Base-by-base conservation (phyloP, 2,113 vertebrate genomes). In the Mus pahari region DNA sequence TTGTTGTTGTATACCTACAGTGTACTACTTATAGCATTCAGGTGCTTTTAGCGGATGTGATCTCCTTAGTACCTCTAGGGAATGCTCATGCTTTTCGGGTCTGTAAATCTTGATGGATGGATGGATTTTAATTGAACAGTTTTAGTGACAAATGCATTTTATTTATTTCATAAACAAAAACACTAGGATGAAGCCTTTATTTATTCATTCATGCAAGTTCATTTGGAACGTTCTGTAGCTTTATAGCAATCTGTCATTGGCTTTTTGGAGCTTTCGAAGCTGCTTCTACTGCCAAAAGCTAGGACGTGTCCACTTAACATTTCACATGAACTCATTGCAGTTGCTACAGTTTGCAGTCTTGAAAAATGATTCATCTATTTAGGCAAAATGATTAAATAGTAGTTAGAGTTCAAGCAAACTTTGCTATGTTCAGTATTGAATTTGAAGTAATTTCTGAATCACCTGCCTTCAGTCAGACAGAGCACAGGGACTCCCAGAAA, bases 1-100 rank as follows among this genome's bases (percentile, higher is more conserved):
- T 26, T 33, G 39, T 50, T 64, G 36, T 26, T 53, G 26, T 19
- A 31, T 22, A 55, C 39, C 33, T 88, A 3, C 70, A 81, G 24
- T 6, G 24, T 6, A 2, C 71, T 1, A 2, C 2, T n/a, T 33
- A 4, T 7, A 20, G 17, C 5, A 26, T 19, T 24, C 20, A 1
- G n/a, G 5, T 78, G 31, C 26, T 84, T 78, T 16, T 11, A n/a
- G 2, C 16, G 68, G 68, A 26, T 55, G 24, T 50, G 28, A 3
- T 1, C n/a, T 64, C n/a, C 45, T 66, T 84, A 13, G 0, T 0
- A 5, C 48, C 48, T 86, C 4, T 4, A 75, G 77, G 55, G 48
- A 33, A 17, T n/a, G 1, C 22, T 6, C 1, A 5, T 66, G 12
- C 16, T n/a, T 2, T 42, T 70, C 36, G 42, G 24, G 14, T 28